phyloP scores from a whole-genome alignment of 2,797 vertebrate genomes.

The Pipistrellus pygmaeus region DNA sequence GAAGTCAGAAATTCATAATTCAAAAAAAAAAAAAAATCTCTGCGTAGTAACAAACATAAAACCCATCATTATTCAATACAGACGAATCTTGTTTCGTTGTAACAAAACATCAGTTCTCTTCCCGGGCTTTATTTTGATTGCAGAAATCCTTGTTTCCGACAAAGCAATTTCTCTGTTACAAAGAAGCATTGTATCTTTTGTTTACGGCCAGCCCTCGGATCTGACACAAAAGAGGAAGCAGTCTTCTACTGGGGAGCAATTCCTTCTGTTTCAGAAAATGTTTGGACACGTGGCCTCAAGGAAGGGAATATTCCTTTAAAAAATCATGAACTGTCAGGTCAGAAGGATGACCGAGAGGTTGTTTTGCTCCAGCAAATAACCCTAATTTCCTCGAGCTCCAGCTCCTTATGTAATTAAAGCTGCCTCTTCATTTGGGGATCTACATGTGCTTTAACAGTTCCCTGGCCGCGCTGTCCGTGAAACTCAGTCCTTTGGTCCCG shows the following conservation, averaged over 20 bases:
- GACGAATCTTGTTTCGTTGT: constrained; percentile 71
- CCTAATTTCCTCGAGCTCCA: constrained; percentile 52
- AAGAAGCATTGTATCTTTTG: constrained; percentile 66
- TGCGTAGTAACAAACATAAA: constrained; percentile 52
- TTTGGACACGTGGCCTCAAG: neutral
- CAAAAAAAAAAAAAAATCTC: neutral
- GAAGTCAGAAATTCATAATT: constrained; percentile 63
- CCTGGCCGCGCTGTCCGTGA: neutral
- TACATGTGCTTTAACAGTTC: neutral
- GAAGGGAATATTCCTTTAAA: neutral
- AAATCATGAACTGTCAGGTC: constrained; percentile 45
- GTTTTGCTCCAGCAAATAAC: constrained; percentile 63
- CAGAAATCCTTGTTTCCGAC: constrained; percentile 20
- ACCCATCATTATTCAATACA: neutral
- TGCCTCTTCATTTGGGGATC: constrained; percentile 39
- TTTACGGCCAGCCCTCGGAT: constrained; percentile 60
- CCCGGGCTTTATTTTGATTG: neutral
- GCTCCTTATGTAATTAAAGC: constrained; percentile 59
- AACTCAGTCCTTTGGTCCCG: neutral
- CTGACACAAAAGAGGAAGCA: constrained; percentile 44
- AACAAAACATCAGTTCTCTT: constrained; percentile 38
- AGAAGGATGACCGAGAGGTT: neutral
- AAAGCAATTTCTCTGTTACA: constrained; percentile 53
- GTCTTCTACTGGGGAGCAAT: constrained; percentile 23
- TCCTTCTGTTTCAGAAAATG: neutral